A percentile compares a stretch with the other conserved stretches of the same genome.
phyloP scores from a whole-genome alignment of 2,113 vertebrate genomes.

The Platysteira castanea region DNA sequence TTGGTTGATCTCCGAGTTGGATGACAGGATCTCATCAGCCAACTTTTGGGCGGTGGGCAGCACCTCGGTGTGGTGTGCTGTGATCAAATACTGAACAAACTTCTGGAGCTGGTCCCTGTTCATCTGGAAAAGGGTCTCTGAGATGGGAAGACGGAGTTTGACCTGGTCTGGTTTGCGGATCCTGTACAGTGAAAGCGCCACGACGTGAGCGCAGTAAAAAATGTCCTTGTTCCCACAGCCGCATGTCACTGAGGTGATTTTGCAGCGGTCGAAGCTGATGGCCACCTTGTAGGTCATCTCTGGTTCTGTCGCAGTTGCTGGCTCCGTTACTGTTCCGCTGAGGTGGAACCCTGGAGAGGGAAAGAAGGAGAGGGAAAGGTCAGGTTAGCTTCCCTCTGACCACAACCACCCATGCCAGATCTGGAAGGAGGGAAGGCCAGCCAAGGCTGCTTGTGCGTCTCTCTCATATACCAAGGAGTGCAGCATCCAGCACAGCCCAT shows the following conservation, averaged over 20 bases:
- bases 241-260: conserved; percentile 98
- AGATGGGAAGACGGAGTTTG: conserved; percentile 97
- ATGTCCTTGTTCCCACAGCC: conserved; percentile 98
- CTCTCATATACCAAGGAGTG: not conserved
- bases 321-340: conserved; percentile 93
- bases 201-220: conserved; percentile 98
- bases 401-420: not conserved
- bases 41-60: conserved; percentile 97
- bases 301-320: conserved; percentile 84
- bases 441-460: not conserved
- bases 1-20: conserved; percentile 99
- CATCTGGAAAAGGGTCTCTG: conserved; percentile 99
- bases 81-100: conserved; percentile 98
- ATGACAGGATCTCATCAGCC: conserved; percentile 98
- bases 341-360: conserved; percentile 90
- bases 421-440: not conserved
- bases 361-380: not conserved
- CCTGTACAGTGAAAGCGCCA: conserved; percentile 95
- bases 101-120: conserved; percentile 99
- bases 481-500: not conserved
- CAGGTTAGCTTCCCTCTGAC: not conserved
- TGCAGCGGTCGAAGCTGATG: conserved; percentile 99
- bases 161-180: conserved; percentile 98
- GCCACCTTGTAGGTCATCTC: conserved; percentile 95
- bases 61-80: conserved; percentile 97